Evolutionary conservation across 2,888 invertebrate genomes (phyloP), one percentile per base, ranked within the genome.

Genomic region (Rutpela maculata): DNA sequence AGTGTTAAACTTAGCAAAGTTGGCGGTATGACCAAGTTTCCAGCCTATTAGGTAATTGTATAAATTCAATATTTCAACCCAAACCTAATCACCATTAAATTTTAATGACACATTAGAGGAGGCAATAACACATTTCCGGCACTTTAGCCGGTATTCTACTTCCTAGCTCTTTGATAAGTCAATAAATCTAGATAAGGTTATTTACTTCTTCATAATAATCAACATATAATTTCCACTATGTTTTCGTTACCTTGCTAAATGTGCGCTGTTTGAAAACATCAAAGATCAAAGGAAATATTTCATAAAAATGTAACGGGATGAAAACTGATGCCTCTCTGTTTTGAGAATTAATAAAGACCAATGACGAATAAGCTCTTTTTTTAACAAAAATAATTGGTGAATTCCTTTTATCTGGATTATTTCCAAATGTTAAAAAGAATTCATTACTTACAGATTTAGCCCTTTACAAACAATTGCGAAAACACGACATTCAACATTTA

Each of bases 291-390:
- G 60, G 6, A 9, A 62, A 15, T 26, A 31, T 31, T 31, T 19
- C 31, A 31, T 62, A 62, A 31, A 62, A 62, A 62, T 9, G 26
- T 31, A 62, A 62, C 11, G 26, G n/a, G 1, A 62, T 9, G 26
- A 26, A 62, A 62, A 12, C 31, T 6, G 26, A 15, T 50, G 60
- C 15, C 60, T 62, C n/a, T 62, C 59, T 22, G 60, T 31, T 62
- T 62, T n/a, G 60, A 50, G 7, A n/a, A 50, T 50, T n/a, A 50
- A n/a, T 50, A 15, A 50, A 50, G 6, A 5, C 50, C 50, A n/a
- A 1, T 50, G 50, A n/a, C n/a, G 50, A 50, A 3, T 3, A 4
- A 7, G 22, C 22, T n/a, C 6, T n/a, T 50, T 50, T 50, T 50
- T n/a, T 50, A 5, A 2, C n/a, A 50, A 50, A 50, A 50, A 50